Evolutionary conservation across 1,140 invertebrate genomes (phyloP).

Genomic region (Harlomillsia oculata): DNA sequence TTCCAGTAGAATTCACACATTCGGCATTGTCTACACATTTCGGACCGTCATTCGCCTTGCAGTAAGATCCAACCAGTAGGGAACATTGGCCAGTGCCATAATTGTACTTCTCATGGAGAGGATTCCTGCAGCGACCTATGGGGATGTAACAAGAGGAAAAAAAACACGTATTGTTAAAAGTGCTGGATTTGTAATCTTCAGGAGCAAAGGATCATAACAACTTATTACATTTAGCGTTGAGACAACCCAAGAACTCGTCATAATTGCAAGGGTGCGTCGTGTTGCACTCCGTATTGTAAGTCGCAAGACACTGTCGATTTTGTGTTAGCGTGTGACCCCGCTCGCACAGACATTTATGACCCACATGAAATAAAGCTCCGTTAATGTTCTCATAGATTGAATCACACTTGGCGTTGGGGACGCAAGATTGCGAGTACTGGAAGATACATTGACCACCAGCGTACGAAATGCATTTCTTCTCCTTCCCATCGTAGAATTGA

Average conservation of each 20-base stretch:
- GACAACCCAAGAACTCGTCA: conserved; percentile 17
- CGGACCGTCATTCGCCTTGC: conserved; percentile 1
- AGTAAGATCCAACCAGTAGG: conserved; percentile 3
- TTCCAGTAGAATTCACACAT: not conserved
- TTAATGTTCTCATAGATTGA: conserved; percentile 18
- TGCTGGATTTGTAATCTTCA: not conserved
- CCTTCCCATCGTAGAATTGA: conserved; percentile 5
- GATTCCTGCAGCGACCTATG: conserved; percentile 15
- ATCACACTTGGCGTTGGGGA: conserved; percentile 11
- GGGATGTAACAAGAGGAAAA: not conserved
- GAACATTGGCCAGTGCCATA: conserved; percentile 8
- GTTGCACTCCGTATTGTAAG: not conserved
- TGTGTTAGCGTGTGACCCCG: not conserved
- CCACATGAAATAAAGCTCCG: conserved; percentile 15
- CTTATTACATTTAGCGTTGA: conserved; percentile 16
- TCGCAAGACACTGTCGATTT: not conserved
- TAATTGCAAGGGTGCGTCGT: conserved; percentile 5
- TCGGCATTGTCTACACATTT: conserved; percentile 12
- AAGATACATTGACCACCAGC: conserved; percentile 9
- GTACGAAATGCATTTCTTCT: conserved; percentile 9
- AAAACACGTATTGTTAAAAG: not conserved
- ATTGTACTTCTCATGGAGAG: conserved; percentile 3
- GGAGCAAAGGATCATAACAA: not conserved
- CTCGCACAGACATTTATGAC: conserved; percentile 19
- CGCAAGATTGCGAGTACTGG: conserved; percentile 8